Evolutionary conservation across 2,797 vertebrate genomes (phyloP).

Genomic region (Coregonus ussuriensis): DNA sequence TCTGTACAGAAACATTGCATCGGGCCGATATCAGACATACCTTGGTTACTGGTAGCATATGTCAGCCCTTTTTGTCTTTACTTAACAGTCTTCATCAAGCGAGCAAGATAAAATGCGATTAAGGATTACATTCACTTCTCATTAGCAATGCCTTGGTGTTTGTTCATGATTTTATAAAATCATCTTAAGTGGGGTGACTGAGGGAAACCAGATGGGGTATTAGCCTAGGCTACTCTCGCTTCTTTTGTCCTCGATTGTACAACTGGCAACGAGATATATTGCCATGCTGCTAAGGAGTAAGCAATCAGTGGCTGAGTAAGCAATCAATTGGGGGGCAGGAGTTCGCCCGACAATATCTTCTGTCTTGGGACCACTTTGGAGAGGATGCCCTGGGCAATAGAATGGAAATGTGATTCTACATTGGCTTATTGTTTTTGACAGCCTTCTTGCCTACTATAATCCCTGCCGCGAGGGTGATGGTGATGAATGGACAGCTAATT

Average conservation of each 20-base stretch:
- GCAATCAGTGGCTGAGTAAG: slow-evolving; percentile 11
- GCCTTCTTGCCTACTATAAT: neutral
- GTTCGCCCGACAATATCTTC: neutral
- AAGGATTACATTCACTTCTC: neutral
- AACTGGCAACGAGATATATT: neutral
- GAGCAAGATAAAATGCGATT: neutral
- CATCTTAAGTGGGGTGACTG: neutral
- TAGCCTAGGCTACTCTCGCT: neutral
- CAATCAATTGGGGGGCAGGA: neutral
- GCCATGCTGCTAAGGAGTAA: neutral
- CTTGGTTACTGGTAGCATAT: neutral
- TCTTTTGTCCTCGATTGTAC: neutral
- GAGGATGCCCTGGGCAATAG: slow-evolving; percentile 1
- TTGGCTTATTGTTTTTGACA: neutral
- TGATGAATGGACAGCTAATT: neutral
- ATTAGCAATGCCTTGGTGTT: neutral
- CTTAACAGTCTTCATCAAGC: neutral
- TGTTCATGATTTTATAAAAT: neutral
- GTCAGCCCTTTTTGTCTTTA: neutral
- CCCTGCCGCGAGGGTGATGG: neutral
- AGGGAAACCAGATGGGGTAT: neutral
- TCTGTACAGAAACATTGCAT: neutral
- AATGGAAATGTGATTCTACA: slow-evolving; percentile 1
- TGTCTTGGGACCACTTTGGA: neutral
- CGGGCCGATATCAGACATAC: neutral